Conservation (phyloP, 2,113 vertebrate species). For the Misgurnus mizolepis region DNA sequence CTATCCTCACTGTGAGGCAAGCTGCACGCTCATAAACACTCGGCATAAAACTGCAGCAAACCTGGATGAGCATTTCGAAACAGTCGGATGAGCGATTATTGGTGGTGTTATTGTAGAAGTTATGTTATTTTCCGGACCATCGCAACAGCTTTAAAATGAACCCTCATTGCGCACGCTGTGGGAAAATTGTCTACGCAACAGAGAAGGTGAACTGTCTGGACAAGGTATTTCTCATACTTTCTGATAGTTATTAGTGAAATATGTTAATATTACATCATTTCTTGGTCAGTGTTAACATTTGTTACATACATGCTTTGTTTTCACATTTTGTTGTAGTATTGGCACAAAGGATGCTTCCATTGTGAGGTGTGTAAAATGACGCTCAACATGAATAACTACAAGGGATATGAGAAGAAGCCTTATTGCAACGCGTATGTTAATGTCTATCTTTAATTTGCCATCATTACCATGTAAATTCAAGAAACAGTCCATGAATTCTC, state of each 20-base stretch:
- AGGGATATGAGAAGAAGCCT: conserved; percentile 98
- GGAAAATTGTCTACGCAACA: conserved; percentile 59
- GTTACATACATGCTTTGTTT: neutral
- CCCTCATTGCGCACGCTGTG: conserved; percentile 58
- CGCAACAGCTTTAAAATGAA: conserved; percentile 50
- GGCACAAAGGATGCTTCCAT: conserved; percentile 99
- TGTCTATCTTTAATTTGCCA: neutral
- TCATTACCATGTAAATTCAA: neutral
- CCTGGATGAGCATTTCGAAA: neutral
- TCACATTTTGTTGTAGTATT: conserved; percentile 80
- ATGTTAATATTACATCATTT: neutral
- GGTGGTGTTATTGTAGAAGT: neutral
- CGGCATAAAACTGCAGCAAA: neutral
- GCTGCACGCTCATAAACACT: conserved; percentile 19
- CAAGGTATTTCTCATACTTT: conserved; percentile 42
- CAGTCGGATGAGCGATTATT: neutral
- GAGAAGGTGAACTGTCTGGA: conserved; percentile 61
- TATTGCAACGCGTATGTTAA: conserved; percentile 96
- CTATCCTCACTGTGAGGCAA: neutral
- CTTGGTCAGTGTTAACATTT: neutral
- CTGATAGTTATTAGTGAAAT: neutral
- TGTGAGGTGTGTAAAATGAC: conserved; percentile 99
- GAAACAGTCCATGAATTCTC: neutral
- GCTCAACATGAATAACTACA: conserved; percentile 68
- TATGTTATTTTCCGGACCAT: conserved; percentile 9